Evolutionary conservation across 2,113 vertebrate species (phyloP).

Genomic region (Psilopsiagon aymara): DNA sequence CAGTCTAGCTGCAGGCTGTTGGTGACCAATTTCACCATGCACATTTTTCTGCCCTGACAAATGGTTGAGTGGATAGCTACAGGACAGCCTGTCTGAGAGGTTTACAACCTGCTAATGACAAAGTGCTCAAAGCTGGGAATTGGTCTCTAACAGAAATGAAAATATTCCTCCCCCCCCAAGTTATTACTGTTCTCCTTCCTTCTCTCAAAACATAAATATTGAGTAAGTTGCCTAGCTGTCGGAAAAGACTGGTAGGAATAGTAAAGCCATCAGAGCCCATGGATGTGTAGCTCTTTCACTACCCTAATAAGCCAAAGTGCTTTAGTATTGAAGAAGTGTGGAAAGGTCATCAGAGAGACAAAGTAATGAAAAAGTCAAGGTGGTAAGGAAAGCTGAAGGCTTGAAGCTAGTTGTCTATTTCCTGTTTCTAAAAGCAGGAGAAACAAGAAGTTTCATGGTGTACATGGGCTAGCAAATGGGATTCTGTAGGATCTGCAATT

Average conservation of each 20-base stretch:
- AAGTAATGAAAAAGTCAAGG: not conserved
- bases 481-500: not conserved
- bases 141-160: conserved; percentile 9
- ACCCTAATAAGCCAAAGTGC: not conserved
- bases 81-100: not conserved
- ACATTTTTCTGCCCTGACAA: conserved; percentile 27
- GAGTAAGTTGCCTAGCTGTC: not conserved
- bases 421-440: not conserved
- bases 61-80: not conserved
- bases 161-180: not conserved
- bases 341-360: conserved; percentile 12
- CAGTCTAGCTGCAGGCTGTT: not conserved
- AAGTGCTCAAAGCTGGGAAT: conserved; percentile 2
- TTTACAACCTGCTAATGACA: conserved; percentile 8
- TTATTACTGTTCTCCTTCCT: not conserved
- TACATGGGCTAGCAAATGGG: not conserved
- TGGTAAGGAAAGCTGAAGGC: not conserved
- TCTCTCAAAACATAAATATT: conserved; percentile 8
- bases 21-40: not conserved
- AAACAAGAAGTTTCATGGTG: not conserved
- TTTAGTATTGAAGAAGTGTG: not conserved
- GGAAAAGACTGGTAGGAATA: not conserved
- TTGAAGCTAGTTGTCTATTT: not conserved
- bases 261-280: not conserved
- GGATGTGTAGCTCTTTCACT: not conserved